These are phyloP conservation scores for Etheostoma cragini DNA, from an alignment of 2,113 vertebrate genomes.

Conservation along the genomic window DNA sequence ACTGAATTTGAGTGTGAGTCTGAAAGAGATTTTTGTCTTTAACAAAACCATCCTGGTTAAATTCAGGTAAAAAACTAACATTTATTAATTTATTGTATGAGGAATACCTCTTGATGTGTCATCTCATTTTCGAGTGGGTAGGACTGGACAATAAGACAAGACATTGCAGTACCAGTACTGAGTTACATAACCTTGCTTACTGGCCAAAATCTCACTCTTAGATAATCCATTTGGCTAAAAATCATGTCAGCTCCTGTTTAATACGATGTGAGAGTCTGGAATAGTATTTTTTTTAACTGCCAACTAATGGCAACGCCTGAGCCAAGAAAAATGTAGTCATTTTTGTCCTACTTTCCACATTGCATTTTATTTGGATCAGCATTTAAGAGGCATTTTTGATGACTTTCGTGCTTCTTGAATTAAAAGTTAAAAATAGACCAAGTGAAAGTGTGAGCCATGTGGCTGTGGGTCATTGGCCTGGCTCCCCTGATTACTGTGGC, in stretches of 20 bases:
- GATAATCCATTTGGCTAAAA: slow-evolving; percentile 33
- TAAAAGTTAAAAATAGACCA: slow-evolving; percentile 56
- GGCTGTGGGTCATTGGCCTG: slow-evolving; percentile 51
- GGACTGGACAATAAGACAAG: too few species aligned
- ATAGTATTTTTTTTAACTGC: slow-evolving; percentile 11
- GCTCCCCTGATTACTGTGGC: slow-evolving; percentile 50
- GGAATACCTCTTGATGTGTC: too few species aligned
- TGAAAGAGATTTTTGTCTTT: background rate
- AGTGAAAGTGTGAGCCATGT: slow-evolving; percentile 15
- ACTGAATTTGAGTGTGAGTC: background rate
- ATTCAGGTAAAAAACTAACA: background rate
- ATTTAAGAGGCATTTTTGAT: slow-evolving; percentile 52
- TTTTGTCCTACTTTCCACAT: slow-evolving; percentile 53
- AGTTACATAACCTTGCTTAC: slow-evolving; percentile 10
- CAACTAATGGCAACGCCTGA: slow-evolving; percentile 7
- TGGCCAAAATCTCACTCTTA: background rate
- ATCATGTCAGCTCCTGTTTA: slow-evolving; percentile 16
- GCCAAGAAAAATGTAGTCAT: slow-evolving; percentile 20
- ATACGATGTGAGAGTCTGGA: slow-evolving; percentile 37
- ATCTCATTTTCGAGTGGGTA: too few species aligned
- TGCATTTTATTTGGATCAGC: slow-evolving; percentile 48
- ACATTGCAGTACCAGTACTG: too few species aligned
- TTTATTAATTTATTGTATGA: too few species aligned
- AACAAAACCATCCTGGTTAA: background rate
- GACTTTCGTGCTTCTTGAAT: slow-evolving; percentile 44